A percentile compares a stretch with the other conserved stretches of the same genome.
These are phyloP conservation scores for Scrobipalpa costella DNA, from an alignment of 2,888 invertebrate species.

Conservation along the genomic window DNA sequence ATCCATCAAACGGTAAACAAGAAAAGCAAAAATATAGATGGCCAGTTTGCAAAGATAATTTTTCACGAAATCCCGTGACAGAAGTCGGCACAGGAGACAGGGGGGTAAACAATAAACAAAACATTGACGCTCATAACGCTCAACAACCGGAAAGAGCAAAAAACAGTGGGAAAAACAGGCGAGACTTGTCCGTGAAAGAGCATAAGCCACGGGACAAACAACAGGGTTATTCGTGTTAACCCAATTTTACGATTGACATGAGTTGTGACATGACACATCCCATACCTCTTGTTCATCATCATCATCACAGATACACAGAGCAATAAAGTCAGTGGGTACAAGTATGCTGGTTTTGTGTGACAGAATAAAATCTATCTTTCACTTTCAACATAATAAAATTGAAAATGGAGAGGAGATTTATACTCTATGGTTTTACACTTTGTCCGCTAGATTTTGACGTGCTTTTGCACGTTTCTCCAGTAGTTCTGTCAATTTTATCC, in stretches of 20 bases:
- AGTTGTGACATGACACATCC: too few relatives aligned
- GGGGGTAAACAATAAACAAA: slow-evolving; percentile 19
- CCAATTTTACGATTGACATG: background rate
- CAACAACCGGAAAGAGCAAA: slow-evolving; percentile 18
- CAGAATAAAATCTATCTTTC: too few relatives aligned
- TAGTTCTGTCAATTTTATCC: too few relatives aligned
- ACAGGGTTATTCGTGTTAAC: background rate
- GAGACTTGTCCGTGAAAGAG: slow-evolving; percentile 17
- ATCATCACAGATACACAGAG: too few relatives aligned
- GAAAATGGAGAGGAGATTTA: too few relatives aligned
- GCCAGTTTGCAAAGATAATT: slow-evolving; percentile 4
- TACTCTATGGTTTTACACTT: too few relatives aligned
- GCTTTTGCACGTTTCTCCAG: too few relatives aligned
- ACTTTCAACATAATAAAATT: too few relatives aligned
- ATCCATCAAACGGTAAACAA: slow-evolving; percentile 6
- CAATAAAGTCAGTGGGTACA: too few relatives aligned
- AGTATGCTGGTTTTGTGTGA: too few relatives aligned
- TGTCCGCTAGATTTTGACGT: too few relatives aligned
- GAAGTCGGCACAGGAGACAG: background rate
- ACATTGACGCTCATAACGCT: slow-evolving; percentile 24
- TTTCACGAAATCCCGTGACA: slow-evolving; percentile 12
- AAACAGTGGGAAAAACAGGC: slow-evolving; percentile 14
- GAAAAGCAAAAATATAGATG: background rate
- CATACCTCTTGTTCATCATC: too few relatives aligned
- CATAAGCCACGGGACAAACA: slow-evolving; percentile 20